Percentiles rank a stretch among this genome's conserved stretches.
These are phyloP conservation scores for Drosophila nigrodunni DNA, from an alignment of 1,140 invertebrate genomes.

Conservation along the genomic window DNA sequence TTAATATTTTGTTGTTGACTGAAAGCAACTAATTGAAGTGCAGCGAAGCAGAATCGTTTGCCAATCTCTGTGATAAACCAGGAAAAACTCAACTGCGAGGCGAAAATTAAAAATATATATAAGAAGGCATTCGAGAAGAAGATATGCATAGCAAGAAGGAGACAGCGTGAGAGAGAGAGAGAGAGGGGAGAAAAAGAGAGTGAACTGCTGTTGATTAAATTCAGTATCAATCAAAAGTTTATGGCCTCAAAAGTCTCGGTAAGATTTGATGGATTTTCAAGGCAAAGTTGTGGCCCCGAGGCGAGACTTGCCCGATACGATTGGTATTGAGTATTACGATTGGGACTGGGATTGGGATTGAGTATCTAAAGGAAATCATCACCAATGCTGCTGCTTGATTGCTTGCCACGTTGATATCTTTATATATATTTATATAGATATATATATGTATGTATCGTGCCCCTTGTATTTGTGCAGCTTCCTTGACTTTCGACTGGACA, in stretches of 20 bases:
- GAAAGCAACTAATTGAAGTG: slow-evolving; percentile 77
- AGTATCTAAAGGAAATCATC: slow-evolving; percentile 68
- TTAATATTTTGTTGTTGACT: slow-evolving; percentile 42
- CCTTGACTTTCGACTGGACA: slow-evolving; percentile 59
- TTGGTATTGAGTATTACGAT: slow-evolving; percentile 28
- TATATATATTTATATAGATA: slow-evolving; percentile 44
- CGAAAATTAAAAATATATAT: slow-evolving; percentile 78
- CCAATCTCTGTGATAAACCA: slow-evolving; percentile 82
- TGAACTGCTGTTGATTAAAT: slow-evolving; percentile 76
- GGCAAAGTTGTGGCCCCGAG: slow-evolving; percentile 54
- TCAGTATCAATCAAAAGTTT: slow-evolving; percentile 82
- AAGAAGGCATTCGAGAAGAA: slow-evolving; percentile 46
- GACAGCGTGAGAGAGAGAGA: neutral
- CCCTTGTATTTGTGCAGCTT: slow-evolving; percentile 71
- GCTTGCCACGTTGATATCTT: slow-evolving; percentile 78
- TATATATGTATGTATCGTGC: slow-evolving; percentile 11
- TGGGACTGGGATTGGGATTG: neutral
- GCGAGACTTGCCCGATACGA: slow-evolving; percentile 20
- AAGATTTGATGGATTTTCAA: slow-evolving; percentile 77
- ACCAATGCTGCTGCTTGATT: slow-evolving; percentile 68
- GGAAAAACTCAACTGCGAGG: slow-evolving; percentile 76
- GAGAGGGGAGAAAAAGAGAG: slow-evolving; percentile 7
- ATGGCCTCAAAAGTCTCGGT: slow-evolving; percentile 77
- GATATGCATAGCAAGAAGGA: slow-evolving; percentile 13
- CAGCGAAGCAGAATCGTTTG: slow-evolving; percentile 79